Evolutionary conservation across 2,888 invertebrate genomes (phyloP).

Genomic region (Chorisops tibialis): DNA sequence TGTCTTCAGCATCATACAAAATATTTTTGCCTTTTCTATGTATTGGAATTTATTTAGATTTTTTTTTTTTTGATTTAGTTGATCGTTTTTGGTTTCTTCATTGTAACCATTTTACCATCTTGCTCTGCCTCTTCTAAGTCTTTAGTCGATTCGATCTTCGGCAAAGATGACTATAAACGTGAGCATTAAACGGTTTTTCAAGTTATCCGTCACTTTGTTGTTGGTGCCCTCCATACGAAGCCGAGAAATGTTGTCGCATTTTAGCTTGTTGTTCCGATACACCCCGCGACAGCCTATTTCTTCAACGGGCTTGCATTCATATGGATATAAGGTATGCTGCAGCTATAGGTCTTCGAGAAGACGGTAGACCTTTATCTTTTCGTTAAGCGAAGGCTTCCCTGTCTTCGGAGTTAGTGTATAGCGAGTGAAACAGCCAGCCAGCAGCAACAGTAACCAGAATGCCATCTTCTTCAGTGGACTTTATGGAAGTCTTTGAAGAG

Average conservation of each 20-base stretch:
- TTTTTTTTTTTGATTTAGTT: not conserved
- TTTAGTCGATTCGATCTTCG: constrained; percentile 1
- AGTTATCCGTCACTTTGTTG: constrained; percentile 28
- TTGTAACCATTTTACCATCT: not conserved
- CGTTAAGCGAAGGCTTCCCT: not conserved
- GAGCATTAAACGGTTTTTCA: constrained; percentile 31
- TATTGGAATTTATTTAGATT: not conserved
- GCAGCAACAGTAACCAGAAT: constrained; percentile 6
- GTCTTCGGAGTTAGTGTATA: not conserved
- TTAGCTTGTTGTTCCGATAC: constrained; percentile 13
- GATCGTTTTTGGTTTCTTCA: not conserved
- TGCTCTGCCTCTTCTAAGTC: not conserved
- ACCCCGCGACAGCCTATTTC: not conserved
- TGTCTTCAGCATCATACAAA: constrained; percentile 9
- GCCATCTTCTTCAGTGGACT: constrained; percentile 34
- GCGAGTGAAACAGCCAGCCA: too few species aligned
- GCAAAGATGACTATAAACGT: not conserved
- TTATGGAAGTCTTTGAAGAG: constrained; percentile 33
- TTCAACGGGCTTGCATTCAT: not conserved
- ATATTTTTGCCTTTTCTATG: not conserved
- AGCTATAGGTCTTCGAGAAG: not conserved
- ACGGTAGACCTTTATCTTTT: not conserved
- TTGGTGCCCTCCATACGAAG: constrained; percentile 8
- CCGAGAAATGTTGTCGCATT: constrained; percentile 26
- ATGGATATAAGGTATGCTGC: not conserved